phyloP scores from a whole-genome alignment of 2,113 vertebrate genomes.

The Paraplagusia blochii region DNA sequence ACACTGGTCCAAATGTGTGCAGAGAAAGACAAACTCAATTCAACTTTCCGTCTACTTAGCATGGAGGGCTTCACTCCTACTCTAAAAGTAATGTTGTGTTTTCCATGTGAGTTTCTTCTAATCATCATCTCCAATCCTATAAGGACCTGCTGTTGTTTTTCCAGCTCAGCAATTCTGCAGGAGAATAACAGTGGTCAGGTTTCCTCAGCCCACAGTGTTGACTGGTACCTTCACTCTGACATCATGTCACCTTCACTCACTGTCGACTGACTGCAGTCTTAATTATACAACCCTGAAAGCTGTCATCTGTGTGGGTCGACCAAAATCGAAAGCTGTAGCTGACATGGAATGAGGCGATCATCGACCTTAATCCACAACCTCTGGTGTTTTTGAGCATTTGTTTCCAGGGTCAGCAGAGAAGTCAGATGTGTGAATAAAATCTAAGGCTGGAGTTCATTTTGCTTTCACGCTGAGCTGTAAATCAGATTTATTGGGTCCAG shows the following conservation, averaged over 20 bases:
- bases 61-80: conserved; percentile 13
- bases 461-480: too few relatives aligned
- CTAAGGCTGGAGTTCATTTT: too few relatives aligned
- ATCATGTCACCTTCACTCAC: conserved; percentile 28
- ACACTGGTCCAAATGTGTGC: conserved; percentile 26
- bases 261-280: conserved; percentile 10
- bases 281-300: conserved; percentile 5
- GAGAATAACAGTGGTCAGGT: conserved; percentile 33
- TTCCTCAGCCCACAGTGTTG: conserved; percentile 9
- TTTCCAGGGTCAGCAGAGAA: too few relatives aligned
- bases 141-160: conserved; percentile 29
- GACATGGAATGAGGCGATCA: conserved; percentile 28
- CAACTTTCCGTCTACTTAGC: conserved; percentile 33
- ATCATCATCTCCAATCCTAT: conserved; percentile 17
- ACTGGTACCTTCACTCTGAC: conserved; percentile 24
- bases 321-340: conserved; percentile 40
- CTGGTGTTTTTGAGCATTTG: too few relatives aligned
- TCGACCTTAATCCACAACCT: conserved; percentile 20
- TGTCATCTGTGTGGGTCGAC: conserved; percentile 8
- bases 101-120: conserved; percentile 30
- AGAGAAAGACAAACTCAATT: conserved; percentile 9
- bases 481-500: too few relatives aligned
- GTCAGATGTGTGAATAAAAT: too few relatives aligned
- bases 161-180: conserved; percentile 2
- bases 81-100: conserved; percentile 24